Evolutionary conservation across 2,797 vertebrate genomes (phyloP), one percentile per base, ranked within the genome.

Genomic region (Premnoplex brunnescens): DNA sequence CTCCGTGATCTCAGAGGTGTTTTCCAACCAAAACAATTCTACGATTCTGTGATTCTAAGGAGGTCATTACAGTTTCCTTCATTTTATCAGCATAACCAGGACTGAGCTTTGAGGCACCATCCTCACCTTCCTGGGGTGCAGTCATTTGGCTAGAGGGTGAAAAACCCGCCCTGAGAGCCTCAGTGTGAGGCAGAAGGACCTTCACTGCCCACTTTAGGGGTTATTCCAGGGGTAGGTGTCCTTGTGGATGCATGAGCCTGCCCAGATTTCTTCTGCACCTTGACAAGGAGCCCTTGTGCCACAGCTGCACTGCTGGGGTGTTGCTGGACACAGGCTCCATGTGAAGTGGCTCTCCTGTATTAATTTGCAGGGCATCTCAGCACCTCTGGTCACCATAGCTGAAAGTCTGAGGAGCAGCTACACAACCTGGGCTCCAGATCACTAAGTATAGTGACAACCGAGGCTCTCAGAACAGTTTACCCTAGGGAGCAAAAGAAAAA

Each of bases 311-410:
- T 7, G 1, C 78, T 62, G 55, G 11, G 22, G 6, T 66, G 55
- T 8, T 72, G 51, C 36, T 56, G 63, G 81, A 22, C 43, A 26
- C 0, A 0, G 72, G 6, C 16, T 72, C 36, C 14, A 2, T 2
- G 12, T 36, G 58, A 41, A 68, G 64, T 48, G 27, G 16, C 32
- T 78, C 49, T 59, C 39, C 49, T 7, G 0, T 21, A 23, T 14
- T n/a, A 5, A 22, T 54, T 48, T 78, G 6, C 51, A 37, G 43
- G 37, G 34, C 6, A 17, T 39, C 54, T 83, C 51, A 75, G 10
- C 24, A 80, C 19, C 27, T 60, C 5, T 17, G 22, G 39, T 10
- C 22, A 23, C 21, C 0, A 0, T 4, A 83, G 43, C n/a, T 60
- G 49, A 20, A 92, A 39, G 34, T 27, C 52, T 14, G 16, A 58